phyloP scores from a whole-genome alignment of 2,888 invertebrate genomes.

The Carpatolechia fugitivella region DNA sequence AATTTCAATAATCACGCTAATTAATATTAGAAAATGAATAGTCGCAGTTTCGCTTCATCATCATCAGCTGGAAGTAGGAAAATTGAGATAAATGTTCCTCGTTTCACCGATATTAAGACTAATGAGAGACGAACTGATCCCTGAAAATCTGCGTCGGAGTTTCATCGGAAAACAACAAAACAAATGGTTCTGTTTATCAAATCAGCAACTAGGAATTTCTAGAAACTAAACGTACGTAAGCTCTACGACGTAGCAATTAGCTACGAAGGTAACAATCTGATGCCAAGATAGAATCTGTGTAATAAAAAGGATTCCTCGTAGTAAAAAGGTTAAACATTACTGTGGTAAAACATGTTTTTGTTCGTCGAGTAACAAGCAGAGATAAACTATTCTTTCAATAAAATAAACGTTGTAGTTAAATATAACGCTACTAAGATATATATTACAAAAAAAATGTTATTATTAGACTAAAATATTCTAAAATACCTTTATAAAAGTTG shows the following conservation, averaged over 20 bases:
- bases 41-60: background rate
- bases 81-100: slow-evolving; percentile 15
- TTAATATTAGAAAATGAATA: slow-evolving; percentile 2
- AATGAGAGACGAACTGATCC: slow-evolving; percentile 10
- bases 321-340: no score
- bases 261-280: slow-evolving; percentile 6
- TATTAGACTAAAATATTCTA: no score
- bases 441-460: no score
- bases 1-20: background rate
- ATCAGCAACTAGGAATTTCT: no score
- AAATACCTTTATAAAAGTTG: slow-evolving; percentile 69
- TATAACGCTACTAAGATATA: no score
- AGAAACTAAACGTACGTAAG: no score
- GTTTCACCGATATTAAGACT: slow-evolving; percentile 14
- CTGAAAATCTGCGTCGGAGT: background rate
- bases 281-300: no score
- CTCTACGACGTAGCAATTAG: background rate
- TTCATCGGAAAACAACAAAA: slow-evolving; percentile 4
- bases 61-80: background rate
- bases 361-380: no score
- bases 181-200: slow-evolving; percentile 8
- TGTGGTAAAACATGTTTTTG: no score
- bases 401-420: no score
- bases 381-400: no score
- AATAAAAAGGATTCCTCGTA: no score